Conservation (phyloP, 2,113 vertebrate species). For the Marmota monax region DNA sequence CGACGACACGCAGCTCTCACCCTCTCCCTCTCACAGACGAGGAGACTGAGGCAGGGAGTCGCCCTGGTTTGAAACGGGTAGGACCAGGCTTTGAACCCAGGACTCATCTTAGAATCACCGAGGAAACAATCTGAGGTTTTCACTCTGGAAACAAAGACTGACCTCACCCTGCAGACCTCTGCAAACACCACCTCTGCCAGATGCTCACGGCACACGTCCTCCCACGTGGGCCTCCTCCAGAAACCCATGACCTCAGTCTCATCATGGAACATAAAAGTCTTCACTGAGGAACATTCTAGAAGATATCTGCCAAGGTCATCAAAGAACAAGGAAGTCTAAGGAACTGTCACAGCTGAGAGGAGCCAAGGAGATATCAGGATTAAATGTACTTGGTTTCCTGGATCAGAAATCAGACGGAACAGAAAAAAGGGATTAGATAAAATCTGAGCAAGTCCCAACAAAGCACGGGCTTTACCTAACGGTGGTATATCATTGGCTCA, state of each 20-base stretch:
- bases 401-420: neutral
- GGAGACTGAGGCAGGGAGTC: neutral
- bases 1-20: neutral
- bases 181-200: neutral
- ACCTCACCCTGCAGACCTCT: neutral
- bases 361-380: neutral
- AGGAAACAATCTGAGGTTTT: neutral
- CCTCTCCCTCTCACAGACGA: neutral
- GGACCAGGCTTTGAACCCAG: neutral
- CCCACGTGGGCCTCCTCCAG: too few species aligned
- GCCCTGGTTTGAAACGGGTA: neutral
- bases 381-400: neutral
- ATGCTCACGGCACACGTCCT: too few species aligned
- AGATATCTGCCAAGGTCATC: neutral
- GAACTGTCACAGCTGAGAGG: neutral
- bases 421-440: neutral
- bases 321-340: neutral
- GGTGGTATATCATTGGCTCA: neutral
- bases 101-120: neutral
- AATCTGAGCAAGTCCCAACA: neutral
- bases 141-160: neutral
- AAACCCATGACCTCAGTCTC: neutral
- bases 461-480: too few species aligned
- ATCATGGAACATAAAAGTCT: neutral
- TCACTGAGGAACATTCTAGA: neutral